Conservation (phyloP, 1,140 invertebrate species). For the Tetragonula clypearis region DNA sequence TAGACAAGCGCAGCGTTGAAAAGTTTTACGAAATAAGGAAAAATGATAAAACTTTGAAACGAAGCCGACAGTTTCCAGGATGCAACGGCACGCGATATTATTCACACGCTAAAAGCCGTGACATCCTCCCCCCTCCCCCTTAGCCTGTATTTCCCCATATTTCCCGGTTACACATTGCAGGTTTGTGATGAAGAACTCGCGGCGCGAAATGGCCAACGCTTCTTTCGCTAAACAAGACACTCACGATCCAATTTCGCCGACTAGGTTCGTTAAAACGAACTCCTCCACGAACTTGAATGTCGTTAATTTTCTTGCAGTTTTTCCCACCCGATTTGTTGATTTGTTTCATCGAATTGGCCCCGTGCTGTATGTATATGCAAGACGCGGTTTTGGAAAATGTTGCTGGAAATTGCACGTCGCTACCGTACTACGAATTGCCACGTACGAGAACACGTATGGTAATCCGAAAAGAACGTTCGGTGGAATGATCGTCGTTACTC, state of each 20-base stretch:
- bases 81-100: conserved; percentile 20
- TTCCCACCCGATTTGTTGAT: background rate
- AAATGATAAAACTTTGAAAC: conserved; percentile 43
- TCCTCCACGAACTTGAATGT: background rate
- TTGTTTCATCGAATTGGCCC: background rate
- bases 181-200: background rate
- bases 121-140: background rate
- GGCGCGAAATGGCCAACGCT: no score
- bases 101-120: conserved; percentile 41
- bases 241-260: conserved; percentile 17
- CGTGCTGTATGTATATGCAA: background rate
- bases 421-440: no score
- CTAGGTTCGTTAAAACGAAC: background rate
- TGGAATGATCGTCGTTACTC: background rate
- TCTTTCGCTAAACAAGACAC: background rate
- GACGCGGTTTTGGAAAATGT: no score
- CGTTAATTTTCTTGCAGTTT: conserved; percentile 3
- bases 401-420: background rate
- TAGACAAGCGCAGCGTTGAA: background rate
- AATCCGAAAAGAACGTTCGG: background rate
- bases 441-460: background rate
- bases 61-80: background rate
- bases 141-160: conserved; percentile 27
- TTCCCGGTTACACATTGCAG: conserved; percentile 13
- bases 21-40: conserved; percentile 48